These are phyloP conservation scores for Polymixis lichenea DNA, from an alignment of 2,888 invertebrate genomes.

Conservation along the genomic window DNA sequence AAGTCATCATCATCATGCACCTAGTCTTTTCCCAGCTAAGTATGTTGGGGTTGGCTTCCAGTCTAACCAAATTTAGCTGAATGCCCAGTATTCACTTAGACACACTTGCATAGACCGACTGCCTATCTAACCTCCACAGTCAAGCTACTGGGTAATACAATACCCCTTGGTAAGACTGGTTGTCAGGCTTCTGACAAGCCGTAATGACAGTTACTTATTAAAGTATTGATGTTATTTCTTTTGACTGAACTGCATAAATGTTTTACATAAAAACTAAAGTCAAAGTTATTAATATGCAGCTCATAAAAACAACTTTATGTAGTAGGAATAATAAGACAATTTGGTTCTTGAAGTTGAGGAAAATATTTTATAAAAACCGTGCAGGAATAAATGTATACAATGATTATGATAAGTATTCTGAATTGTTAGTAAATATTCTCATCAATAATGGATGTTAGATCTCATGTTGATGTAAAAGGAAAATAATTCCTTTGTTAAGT, in stretches of 20 bases:
- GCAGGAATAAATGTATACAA: conserved; percentile 18
- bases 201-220: too few species aligned
- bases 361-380: conserved; percentile 23
- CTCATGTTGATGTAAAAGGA: conserved; percentile 17
- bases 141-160: too few species aligned
- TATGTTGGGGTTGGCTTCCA: too few species aligned
- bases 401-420: conserved; percentile 20
- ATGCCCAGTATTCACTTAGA: too few species aligned
- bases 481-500: conserved; percentile 25
- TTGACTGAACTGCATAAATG: not conserved
- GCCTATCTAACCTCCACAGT: too few species aligned
- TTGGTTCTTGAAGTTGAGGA: conserved; percentile 3
- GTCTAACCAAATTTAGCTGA: too few species aligned
- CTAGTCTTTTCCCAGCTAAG: too few species aligned
- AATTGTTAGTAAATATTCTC: conserved; percentile 15
- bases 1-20: not conserved
- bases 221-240: not conserved
- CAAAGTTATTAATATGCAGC: not conserved
- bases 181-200: too few species aligned
- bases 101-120: too few species aligned
- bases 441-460: conserved; percentile 38
- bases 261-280: not conserved
- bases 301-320: not conserved
- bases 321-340: conserved; percentile 8
- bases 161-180: too few species aligned